Base-by-base conservation (phyloP, 1,140 invertebrate species). In the Megathymus violae region DNA sequence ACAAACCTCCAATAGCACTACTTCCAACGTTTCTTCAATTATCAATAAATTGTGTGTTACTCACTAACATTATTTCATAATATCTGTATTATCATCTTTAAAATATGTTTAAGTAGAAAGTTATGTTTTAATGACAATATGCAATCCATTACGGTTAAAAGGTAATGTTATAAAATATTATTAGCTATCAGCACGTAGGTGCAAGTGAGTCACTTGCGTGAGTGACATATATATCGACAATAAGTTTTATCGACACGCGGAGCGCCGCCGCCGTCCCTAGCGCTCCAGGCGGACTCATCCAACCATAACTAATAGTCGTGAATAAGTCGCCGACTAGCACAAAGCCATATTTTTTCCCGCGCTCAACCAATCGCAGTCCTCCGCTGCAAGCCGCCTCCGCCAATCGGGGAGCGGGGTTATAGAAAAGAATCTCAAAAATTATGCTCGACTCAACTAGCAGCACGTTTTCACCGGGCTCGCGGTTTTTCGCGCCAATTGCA, bases 241-340 rank as follows among this genome's bases (percentile, higher is more conserved):
- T 6, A 17, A 9, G 2, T 14, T 41, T 11, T 50, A 69, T 65
- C 67, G 67, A 65, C 11, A 56, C 9, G 6, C 6, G 43, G 17
- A 9, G 41, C 44, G 61, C 77, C 72, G 10, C 48, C 4, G 16
- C 9, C 48, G 48, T 61, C 80, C 46, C n/a, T n/a, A n/a, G 27
- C 36, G 31, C 58, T 60, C 38, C 67, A 34, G 59, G 71, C 69
- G 62, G 63, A 78, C 64, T 84, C 80, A 78, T 66, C 76, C 78
- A 77, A 82, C 81, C 86, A 77, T 87, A 87, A 89, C 84, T 89
- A 89, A 89, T 87, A 85, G 84, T 83, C 73, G 82, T 77, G 85
- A 85, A 84, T 81, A 82, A 78, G 83, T 82, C 75, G 78, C 64
- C 64, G 71, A 54, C 64, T 74, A 67, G 70, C 82, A 87, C 81